phyloP scores from a whole-genome alignment of 2,888 invertebrate genomes.

The Oscheius sp. region DNA sequence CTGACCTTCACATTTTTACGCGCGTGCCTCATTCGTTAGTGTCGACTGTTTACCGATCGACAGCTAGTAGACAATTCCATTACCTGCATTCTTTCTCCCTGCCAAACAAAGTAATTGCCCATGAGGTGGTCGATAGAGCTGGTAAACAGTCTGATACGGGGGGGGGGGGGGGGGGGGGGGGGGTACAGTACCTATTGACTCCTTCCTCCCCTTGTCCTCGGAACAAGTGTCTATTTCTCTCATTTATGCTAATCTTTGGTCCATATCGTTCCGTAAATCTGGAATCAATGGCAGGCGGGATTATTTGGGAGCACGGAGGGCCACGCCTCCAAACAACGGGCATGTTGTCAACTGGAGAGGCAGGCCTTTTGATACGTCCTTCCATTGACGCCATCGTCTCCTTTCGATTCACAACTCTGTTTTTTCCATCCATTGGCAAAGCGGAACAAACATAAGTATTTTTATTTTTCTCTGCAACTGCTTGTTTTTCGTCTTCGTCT shows the following conservation, averaged over 20 bases:
- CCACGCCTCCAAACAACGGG: not conserved
- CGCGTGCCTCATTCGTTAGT: conserved; percentile 4
- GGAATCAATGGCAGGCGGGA: conserved; percentile 28
- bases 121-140: too few species aligned
- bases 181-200: not conserved
- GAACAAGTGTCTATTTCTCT: too few species aligned
- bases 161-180: not conserved
- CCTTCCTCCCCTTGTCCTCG: not conserved
- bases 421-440: not conserved
- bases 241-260: conserved; percentile 26
- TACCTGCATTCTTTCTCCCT: not conserved
- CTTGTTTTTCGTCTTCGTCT: too few species aligned
- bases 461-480: too few species aligned
- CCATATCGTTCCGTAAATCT: conserved; percentile 29
- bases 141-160: not conserved
- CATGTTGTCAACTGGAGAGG: not conserved
- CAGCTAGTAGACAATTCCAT: not conserved
- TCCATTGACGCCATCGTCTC: too few species aligned
- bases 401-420: too few species aligned
- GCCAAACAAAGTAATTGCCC: too few species aligned
- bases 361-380: too few species aligned
- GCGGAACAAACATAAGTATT: too few species aligned
- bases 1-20: conserved; percentile 8
- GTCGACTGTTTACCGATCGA: conserved; percentile 8
- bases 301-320: conserved; percentile 17